phyloP scores from a whole-genome alignment of 2,888 invertebrate species.

The Griposia aprilina region DNA sequence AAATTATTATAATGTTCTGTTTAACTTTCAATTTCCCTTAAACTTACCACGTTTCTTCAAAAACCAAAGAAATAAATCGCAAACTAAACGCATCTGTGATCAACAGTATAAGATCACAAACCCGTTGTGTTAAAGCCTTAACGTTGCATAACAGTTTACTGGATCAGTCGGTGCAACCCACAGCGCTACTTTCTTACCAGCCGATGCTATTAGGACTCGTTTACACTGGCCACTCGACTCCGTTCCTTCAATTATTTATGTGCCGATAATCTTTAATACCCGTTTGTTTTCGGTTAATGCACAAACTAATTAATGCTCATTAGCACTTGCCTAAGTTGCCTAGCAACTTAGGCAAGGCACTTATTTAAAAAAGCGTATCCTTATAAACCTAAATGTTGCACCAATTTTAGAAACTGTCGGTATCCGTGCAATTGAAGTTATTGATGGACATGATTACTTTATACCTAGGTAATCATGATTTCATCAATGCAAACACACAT shows the following conservation, averaged over 20 bases:
- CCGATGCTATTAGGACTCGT: conserved; percentile 75
- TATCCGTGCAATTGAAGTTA: conserved; percentile 20
- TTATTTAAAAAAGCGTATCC: conserved; percentile 11
- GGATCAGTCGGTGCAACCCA: conserved; percentile 86
- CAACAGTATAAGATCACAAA: conserved; percentile 21
- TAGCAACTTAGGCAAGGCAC: too few species aligned
- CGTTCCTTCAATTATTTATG: conserved; percentile 32
- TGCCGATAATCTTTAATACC: conserved; percentile 16
- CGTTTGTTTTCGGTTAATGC: conserved; percentile 27
- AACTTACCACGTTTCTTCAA: neutral
- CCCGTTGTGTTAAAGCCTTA: conserved; percentile 72
- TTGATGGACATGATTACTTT: conserved; percentile 15
- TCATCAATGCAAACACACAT: neutral
- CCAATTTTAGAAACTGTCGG: conserved; percentile 31
- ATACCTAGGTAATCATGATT: neutral
- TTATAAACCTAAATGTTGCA: conserved; percentile 6
- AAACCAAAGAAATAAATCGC: neutral
- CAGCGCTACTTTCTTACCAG: conserved; percentile 86
- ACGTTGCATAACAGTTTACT: conserved; percentile 86
- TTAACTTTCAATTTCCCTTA: neutral
- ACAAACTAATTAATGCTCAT: conserved; percentile 25
- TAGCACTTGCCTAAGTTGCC: conserved; percentile 7
- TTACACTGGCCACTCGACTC: conserved; percentile 70
- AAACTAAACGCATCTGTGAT: neutral
- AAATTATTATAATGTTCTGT: neutral